These are phyloP conservation scores for Beroe forskalii DNA, from an alignment of 37 sponge, comb jelly and placozoan species.

Conservation along the genomic window DNA sequence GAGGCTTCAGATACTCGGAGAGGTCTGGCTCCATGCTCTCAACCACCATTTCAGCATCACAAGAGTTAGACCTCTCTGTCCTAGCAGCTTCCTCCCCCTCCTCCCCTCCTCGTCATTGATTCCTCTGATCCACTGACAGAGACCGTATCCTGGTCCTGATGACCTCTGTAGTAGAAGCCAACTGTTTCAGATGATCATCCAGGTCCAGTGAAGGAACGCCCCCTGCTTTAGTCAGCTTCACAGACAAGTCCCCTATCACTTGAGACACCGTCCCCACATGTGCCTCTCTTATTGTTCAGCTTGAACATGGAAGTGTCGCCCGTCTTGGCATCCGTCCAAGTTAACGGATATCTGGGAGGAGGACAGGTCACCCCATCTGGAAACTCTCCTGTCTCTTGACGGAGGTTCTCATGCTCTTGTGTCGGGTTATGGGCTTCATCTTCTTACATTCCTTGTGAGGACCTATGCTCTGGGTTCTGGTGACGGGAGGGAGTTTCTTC, in stretches of 20 bases:
- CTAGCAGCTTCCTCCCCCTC: neutral
- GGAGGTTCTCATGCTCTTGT: no score
- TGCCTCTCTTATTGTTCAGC: neutral
- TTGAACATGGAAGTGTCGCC: neutral
- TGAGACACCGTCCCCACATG: constrained; percentile 22
- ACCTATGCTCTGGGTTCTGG: no score
- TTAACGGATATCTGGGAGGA: no score
- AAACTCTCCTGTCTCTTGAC: no score
- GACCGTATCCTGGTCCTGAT: neutral
- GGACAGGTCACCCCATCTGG: neutral
- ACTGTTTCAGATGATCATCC: neutral
- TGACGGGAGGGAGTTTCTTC: no score
- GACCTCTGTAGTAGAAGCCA: neutral
- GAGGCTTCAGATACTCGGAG: neutral
- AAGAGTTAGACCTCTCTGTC: neutral
- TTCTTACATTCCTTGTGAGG: no score
- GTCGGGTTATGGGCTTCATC: no score
- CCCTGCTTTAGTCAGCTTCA: neutral
- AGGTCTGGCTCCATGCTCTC: neutral
- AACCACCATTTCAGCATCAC: neutral
- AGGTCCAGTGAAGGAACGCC: no score
- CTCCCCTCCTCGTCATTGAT: no score
- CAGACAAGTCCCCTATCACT: constrained; percentile 19
- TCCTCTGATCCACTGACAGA: neutral
- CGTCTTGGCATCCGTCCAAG: no score